phyloP scores from a whole-genome alignment of 2,888 invertebrate species.

The Alviniconcha strummeri region DNA sequence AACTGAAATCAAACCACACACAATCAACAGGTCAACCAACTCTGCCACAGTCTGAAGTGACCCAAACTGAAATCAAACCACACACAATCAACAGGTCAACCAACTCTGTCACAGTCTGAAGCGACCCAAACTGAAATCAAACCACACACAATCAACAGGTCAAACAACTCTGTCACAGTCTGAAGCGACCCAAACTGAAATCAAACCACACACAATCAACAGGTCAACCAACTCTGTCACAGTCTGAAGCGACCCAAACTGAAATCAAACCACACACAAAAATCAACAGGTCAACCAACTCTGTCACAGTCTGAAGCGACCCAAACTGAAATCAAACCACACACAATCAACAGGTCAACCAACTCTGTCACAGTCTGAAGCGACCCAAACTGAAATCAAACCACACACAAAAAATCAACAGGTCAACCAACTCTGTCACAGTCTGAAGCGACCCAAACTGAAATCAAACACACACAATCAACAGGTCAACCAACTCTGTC shows the following conservation, averaged over 20 bases:
- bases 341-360: slow-evolving; percentile 11
- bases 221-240: slow-evolving; percentile 43
- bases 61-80: slow-evolving; percentile 47
- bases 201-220: not conserved
- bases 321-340: slow-evolving; percentile 47
- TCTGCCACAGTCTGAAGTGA: slow-evolving; percentile 43
- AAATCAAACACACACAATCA: slow-evolving; percentile 12
- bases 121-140: slow-evolving; percentile 49
- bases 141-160: too few species aligned
- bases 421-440: slow-evolving; percentile 43
- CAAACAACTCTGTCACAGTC: slow-evolving; percentile 43
- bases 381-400: slow-evolving; percentile 49
- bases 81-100: slow-evolving; percentile 12
- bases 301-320: slow-evolving; percentile 42
- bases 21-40: slow-evolving; percentile 33
- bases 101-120: slow-evolving; percentile 44
- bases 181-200: slow-evolving; percentile 52
- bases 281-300: slow-evolving; percentile 37
- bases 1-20: slow-evolving; percentile 44
- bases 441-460: slow-evolving; percentile 50
- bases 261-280: slow-evolving; percentile 24
- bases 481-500: slow-evolving; percentile 39
- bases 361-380: slow-evolving; percentile 44
- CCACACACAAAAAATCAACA: too few species aligned
- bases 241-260: slow-evolving; percentile 49